Evolutionary conservation across 2,888 invertebrate genomes (phyloP).

Genomic region (Orchesella flavescens): DNA sequence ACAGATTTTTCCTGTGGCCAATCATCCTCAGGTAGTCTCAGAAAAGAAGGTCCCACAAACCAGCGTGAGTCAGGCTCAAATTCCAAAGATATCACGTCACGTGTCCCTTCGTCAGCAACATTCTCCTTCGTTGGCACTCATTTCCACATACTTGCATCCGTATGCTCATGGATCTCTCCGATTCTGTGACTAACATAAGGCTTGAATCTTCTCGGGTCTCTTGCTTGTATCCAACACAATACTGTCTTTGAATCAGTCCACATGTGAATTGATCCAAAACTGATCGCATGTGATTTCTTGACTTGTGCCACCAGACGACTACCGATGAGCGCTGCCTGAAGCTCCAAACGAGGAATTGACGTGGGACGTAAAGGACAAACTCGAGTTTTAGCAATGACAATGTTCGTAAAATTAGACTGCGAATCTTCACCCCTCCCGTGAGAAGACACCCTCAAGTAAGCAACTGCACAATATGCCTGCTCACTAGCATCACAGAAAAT

Average conservation of each 20-base stretch:
- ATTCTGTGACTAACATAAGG: conserved; percentile 64
- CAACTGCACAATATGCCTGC: conserved; percentile 17
- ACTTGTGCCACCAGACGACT: background rate
- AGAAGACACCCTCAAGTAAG: conserved; percentile 8
- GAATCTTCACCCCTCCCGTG: background rate
- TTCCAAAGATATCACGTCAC: background rate
- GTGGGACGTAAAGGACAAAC: conserved; percentile 3
- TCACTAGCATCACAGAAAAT: conserved; percentile 29
- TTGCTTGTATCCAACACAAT: conserved; percentile 56
- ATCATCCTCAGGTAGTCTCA: conserved; percentile 26
- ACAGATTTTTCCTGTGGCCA: conserved; percentile 58
- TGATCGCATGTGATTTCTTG: background rate
- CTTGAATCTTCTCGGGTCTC: conserved; percentile 46
- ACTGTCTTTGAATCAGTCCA: conserved; percentile 66
- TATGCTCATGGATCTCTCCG: conserved; percentile 65
- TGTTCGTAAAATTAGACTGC: background rate
- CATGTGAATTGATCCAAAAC: background rate
- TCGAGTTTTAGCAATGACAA: conserved; percentile 6
- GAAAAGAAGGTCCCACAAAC: conserved; percentile 66
- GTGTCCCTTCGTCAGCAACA: conserved; percentile 66
- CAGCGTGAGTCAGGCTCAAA: conserved; percentile 44
- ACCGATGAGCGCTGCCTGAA: conserved; percentile 31
- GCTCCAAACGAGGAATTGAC: conserved; percentile 34
- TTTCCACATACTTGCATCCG: conserved; percentile 51
- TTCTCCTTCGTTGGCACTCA: conserved; percentile 63